Evolutionary conservation across 2,113 vertebrate species (phyloP), one percentile per base, ranked within the genome.

Genomic region (Mixornis gularis): DNA sequence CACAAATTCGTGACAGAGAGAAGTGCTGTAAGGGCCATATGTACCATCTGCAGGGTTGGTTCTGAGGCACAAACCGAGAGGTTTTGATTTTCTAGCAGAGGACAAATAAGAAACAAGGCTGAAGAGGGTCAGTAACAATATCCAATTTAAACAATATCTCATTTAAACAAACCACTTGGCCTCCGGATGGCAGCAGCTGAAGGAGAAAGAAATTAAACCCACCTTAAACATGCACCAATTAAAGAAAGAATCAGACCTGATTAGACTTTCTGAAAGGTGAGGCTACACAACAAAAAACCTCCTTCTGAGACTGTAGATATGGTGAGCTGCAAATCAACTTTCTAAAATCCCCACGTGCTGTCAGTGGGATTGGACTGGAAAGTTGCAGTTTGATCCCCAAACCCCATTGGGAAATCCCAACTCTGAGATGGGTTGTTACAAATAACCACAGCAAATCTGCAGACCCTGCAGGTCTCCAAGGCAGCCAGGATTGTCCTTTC

Each of bases 101-200:
- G 22, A 79, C 21, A 82, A 88, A 86, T 8, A 73, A 0, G 1
- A 89, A 92, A 52, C 32, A 22, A 81, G 52, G 68, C 72, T 68
- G 72, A 30, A 79, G 68, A 38, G 59, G n/a, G 53, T 79, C 79
- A 60, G 22, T 63, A 91, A 70, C 32, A 40, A 46, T 15, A 76
- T 79, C 68, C 70, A 77, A 44, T 73, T 80, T 40, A 87, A 84
- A 94, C 74, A 62, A 13, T 18, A 58, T 40, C 66, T 52, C 48
- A 24, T 59, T 80, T n/a, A 90, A 92, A 94, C 64, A 78, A 72
- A 86, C 7, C 25, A 26, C n/a, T 65, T 34, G 85, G 83, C 94
- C 94, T 96, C 85, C 16, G 83, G 91, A 92, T 94, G 95, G 94
- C 88, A 94, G 88, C 91, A 94, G 82, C 60, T 87, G 83, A 85